Conservation (phyloP, 2,888 invertebrate species). For the Sympetrum striolatum region DNA sequence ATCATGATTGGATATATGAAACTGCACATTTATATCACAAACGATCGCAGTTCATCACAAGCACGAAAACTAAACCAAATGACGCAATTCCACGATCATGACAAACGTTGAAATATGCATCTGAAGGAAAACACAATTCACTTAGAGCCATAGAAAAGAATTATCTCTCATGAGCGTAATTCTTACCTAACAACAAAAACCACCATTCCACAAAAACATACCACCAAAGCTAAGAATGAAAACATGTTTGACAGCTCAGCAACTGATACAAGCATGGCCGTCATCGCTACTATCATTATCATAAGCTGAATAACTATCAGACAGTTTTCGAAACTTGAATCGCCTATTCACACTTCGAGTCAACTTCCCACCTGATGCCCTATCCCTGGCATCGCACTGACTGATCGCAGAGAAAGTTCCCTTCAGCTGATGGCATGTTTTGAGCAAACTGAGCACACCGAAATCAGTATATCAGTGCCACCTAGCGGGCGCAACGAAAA, state of each 20-base stretch:
- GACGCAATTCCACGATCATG: slow-evolving; percentile 17
- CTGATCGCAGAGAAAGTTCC: slow-evolving; percentile 22
- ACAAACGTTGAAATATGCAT: background rate
- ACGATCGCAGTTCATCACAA: slow-evolving; percentile 8
- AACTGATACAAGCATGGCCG: slow-evolving; percentile 70
- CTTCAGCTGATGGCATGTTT: slow-evolving; percentile 28
- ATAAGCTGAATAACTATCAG: background rate
- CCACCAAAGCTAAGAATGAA: slow-evolving; percentile 74
- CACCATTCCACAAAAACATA: slow-evolving; percentile 77
- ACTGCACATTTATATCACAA: background rate
- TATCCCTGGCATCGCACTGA: slow-evolving; percentile 43
- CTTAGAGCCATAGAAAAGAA: slow-evolving; percentile 1
- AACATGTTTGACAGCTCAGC: slow-evolving; percentile 79
- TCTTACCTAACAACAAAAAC: slow-evolving; percentile 76
- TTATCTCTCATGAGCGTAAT: slow-evolving; percentile 25
- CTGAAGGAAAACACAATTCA: slow-evolving; percentile 22
- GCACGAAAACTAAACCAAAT: slow-evolving; percentile 9
- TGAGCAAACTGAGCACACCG: background rate
- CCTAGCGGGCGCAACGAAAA: background rate
- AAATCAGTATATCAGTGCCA: background rate
- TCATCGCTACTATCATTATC: slow-evolving; percentile 57
- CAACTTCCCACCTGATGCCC: slow-evolving; percentile 34
- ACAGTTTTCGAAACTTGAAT: background rate
- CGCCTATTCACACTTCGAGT: background rate
- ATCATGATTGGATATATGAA: background rate